Percentiles rank a stretch among this genome's conserved stretches.
Conservation (phyloP, 2,797 vertebrate species). For the Smutsia temminckii region DNA sequence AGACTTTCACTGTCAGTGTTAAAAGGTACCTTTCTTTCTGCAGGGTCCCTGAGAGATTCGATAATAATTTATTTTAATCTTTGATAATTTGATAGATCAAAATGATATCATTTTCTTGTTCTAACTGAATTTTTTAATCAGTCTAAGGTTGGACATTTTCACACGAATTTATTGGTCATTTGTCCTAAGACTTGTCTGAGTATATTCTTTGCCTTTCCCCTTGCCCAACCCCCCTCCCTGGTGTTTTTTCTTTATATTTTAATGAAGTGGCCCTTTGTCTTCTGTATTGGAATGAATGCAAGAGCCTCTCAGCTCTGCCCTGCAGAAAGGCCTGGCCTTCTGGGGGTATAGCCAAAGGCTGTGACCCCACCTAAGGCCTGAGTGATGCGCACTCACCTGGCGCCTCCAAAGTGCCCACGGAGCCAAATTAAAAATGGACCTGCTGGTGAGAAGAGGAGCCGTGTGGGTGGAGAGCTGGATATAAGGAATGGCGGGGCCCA, state of each 20-base stretch:
- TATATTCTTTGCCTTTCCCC: neutral
- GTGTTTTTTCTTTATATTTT: neutral
- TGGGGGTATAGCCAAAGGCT: neutral
- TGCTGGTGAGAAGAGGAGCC: neutral
- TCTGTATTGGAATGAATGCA: neutral
- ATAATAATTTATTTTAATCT: neutral
- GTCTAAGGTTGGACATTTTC: neutral
- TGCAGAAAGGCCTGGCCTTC: neutral
- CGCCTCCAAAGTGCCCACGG: neutral
- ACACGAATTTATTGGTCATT: neutral
- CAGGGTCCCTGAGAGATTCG: neutral
- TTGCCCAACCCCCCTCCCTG: neutral
- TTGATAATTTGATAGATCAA: neutral
- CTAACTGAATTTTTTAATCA: neutral
- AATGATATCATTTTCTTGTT: neutral
- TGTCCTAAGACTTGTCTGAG: neutral
- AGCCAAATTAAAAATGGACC: neutral
- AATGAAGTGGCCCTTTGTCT: neutral
- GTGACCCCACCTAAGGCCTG: neutral
- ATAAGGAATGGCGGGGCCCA: rapidly evolving
- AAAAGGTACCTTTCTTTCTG: neutral
- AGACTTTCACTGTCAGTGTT: neutral
- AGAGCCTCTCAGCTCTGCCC: neutral
- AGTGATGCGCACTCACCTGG: neutral
- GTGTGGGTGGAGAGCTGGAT: rapidly evolving